Evolutionary conservation across 2,797 vertebrate genomes (phyloP).

Genomic region (Alfaro cultratus): DNA sequence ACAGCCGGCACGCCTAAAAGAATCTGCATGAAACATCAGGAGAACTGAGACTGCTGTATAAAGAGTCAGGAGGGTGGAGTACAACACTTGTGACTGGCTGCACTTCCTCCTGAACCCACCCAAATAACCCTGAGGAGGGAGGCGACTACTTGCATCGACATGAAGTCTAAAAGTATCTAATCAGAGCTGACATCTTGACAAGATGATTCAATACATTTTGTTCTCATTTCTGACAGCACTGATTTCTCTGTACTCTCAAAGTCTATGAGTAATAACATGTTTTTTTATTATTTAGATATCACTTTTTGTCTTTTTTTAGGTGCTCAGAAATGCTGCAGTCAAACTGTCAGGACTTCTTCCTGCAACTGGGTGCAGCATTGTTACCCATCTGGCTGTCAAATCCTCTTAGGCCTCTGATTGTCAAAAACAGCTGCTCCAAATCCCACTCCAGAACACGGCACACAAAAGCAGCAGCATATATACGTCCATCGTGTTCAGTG

Average conservation of each 20-base stretch:
- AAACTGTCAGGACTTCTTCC: neutral
- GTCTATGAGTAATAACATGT: neutral
- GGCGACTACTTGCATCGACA: neutral
- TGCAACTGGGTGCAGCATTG: neutral
- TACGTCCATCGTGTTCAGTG: neutral
- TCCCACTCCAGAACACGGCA: neutral
- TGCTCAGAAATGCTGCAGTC: neutral
- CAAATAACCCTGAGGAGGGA: neutral
- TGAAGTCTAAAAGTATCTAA: neutral
- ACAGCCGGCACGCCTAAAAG: neutral
- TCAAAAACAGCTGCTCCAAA: neutral
- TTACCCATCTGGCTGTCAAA: neutral
- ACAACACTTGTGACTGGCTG: neutral
- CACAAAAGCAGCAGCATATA: neutral
- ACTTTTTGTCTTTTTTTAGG: neutral
- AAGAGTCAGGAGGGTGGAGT: neutral
- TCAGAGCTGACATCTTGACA: neutral
- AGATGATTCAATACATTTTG: constrained; percentile 12
- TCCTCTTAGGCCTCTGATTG: neutral
- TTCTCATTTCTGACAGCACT: constrained; percentile 10
- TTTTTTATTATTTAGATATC: neutral
- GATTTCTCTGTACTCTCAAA: neutral
- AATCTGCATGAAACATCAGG: neutral
- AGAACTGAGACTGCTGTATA: neutral
- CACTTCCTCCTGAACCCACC: neutral